Percentiles rank a stretch among this genome's conserved stretches.
phyloP scores from a whole-genome alignment of 2,888 invertebrate genomes.

The Sarcophaga subvicina region DNA sequence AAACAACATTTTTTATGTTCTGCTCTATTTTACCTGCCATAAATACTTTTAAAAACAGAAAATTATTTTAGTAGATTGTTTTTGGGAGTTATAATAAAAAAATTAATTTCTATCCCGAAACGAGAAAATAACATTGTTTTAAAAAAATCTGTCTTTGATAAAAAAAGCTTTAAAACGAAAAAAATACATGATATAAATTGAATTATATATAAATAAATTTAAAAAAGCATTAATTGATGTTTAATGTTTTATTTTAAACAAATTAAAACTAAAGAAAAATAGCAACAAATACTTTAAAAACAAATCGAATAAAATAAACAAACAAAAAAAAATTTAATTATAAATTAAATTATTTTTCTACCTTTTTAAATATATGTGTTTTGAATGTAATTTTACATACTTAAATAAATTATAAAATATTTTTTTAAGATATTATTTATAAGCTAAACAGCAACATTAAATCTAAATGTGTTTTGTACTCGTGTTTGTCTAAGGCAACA shows the following conservation, averaged over 20 bases:
- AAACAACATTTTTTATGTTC: too few species aligned
- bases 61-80: background rate
- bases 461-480: slow-evolving; percentile 57
- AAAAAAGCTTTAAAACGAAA: slow-evolving; percentile 58
- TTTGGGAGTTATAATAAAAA: slow-evolving; percentile 16
- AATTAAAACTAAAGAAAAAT: slow-evolving; percentile 36
- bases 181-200: slow-evolving; percentile 35
- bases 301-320: slow-evolving; percentile 20
- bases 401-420: slow-evolving; percentile 49
- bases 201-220: slow-evolving; percentile 26
- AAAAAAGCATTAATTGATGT: slow-evolving; percentile 58
- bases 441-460: slow-evolving; percentile 14
- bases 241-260: slow-evolving; percentile 58
- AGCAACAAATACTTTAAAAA: background rate
- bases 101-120: slow-evolving; percentile 18
- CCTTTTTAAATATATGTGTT: slow-evolving; percentile 55
- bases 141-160: slow-evolving; percentile 41
- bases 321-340: slow-evolving; percentile 32
- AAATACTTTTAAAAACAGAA: background rate
- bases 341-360: slow-evolving; percentile 64
- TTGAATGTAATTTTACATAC: slow-evolving; percentile 57
- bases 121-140: background rate
- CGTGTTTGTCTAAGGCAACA: slow-evolving; percentile 11
- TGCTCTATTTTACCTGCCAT: background rate
- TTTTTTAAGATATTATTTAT: slow-evolving; percentile 44